Percentiles rank a stretch among this genome's conserved stretches.
phyloP scores from a whole-genome alignment of 1,140 invertebrate species.

The Lasioglossum albipes region DNA sequence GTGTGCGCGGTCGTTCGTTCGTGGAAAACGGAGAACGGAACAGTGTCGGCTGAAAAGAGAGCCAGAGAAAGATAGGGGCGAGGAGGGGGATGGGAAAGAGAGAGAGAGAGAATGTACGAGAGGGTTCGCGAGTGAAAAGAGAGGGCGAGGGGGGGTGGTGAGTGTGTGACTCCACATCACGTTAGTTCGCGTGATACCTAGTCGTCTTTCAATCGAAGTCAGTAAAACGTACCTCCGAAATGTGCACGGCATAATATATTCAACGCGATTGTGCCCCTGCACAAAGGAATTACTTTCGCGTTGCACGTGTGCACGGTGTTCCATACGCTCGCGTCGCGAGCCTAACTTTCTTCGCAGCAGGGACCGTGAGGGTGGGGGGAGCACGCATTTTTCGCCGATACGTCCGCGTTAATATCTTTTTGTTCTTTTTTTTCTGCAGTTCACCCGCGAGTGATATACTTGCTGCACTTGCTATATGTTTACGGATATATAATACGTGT shows the following conservation, averaged over 20 bases:
- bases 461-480: conserved; percentile 10
- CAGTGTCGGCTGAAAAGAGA: not conserved
- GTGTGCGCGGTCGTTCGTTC: not conserved
- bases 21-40: not conserved
- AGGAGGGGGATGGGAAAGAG: not conserved
- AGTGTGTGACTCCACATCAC: conserved; percentile 54
- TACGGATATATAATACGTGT: conserved; percentile 20
- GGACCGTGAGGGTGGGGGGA: not conserved
- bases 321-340: not conserved
- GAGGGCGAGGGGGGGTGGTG: conserved; percentile 3
- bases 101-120: too few species aligned
- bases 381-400: not conserved
- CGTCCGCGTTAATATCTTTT: conserved; percentile 49
- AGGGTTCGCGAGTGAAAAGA: too few species aligned
- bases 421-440: conserved; percentile 24
- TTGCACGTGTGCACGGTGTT: not conserved
- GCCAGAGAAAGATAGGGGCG: not conserved
- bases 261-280: conserved; percentile 50
- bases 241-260: conserved; percentile 58
- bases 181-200: conserved; percentile 65
- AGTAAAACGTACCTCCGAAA: conserved; percentile 63
- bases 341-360: not conserved
- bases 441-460: conserved; percentile 40
- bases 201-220: conserved; percentile 65
- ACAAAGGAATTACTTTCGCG: conserved; percentile 41